phyloP scores from a whole-genome alignment of 1,140 invertebrate species.

The Drosophila athabasca region DNA sequence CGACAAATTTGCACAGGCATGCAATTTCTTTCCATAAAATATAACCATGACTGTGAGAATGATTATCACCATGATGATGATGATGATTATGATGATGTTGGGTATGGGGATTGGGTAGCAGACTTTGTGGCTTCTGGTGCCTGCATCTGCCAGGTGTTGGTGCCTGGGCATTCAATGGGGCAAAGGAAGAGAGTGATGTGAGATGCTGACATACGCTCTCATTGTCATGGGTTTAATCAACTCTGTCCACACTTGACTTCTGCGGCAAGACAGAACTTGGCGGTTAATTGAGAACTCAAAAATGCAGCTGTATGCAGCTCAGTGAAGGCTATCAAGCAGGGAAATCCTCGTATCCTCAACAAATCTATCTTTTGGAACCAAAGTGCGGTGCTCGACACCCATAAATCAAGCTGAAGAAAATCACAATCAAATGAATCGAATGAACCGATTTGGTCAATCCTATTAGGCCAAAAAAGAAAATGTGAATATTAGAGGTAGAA shows the following conservation, averaged over 20 bases:
- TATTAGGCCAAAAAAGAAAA: conserved; percentile 28
- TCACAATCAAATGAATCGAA: conserved; percentile 18
- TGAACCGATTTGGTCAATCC: conserved; percentile 5
- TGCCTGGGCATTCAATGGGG: conserved; percentile 32
- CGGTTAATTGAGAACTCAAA: not conserved
- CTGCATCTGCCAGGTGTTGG: conserved; percentile 38
- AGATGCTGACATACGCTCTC: conserved; percentile 2
- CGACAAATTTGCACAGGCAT: conserved; percentile 77
- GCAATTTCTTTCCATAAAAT: conserved; percentile 66
- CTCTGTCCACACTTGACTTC: conserved; percentile 14
- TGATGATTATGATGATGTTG: not conserved
- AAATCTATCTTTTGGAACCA: not conserved
- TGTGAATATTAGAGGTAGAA: conserved; percentile 60
- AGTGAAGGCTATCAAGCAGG: not conserved
- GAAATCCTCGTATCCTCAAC: not conserved
- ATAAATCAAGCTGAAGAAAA: not conserved
- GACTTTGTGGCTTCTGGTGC: conserved; percentile 6
- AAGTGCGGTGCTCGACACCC: not conserved
- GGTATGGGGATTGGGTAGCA: not conserved
- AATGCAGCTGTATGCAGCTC: not conserved
- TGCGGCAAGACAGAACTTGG: conserved; percentile 5
- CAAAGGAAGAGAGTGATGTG: not conserved
- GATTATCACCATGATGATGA: conserved; percentile 21
- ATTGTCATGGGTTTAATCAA: conserved; percentile 27
- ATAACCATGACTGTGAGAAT: too few relatives aligned